These are phyloP conservation scores for Byasa hedistus DNA, from an alignment of 2,888 invertebrate genomes.

Conservation along the genomic window DNA sequence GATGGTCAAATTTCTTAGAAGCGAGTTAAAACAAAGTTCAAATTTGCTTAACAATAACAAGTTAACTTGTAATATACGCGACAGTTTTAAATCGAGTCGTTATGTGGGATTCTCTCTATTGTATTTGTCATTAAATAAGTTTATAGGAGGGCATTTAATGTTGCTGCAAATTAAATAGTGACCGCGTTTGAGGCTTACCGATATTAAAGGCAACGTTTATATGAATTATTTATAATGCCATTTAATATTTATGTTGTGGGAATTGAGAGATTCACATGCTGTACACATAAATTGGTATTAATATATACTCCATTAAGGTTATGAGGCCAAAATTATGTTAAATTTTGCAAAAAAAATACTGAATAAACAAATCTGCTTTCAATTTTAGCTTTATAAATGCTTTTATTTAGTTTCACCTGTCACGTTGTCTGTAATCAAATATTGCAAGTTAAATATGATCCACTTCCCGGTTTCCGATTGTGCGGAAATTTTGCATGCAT, in stretches of 20 bases:
- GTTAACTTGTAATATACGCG: slow-evolving; percentile 27
- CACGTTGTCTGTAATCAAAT: too few relatives aligned
- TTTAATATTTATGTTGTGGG: slow-evolving; percentile 8
- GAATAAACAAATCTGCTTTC: too few relatives aligned
- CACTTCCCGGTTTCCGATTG: too few relatives aligned
- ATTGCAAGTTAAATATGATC: too few relatives aligned
- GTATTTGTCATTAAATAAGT: slow-evolving; percentile 35
- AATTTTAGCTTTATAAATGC: too few relatives aligned
- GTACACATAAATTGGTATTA: background rate
- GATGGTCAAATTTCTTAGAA: too few relatives aligned
- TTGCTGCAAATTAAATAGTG: slow-evolving; percentile 46
- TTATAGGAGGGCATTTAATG: slow-evolving; percentile 33
- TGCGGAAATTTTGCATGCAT: too few relatives aligned
- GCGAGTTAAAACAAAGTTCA: slow-evolving; percentile 29
- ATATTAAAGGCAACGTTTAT: slow-evolving; percentile 37
- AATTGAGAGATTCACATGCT: background rate
- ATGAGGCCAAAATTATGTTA: too few relatives aligned
- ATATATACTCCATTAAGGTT: background rate
- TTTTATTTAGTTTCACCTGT: too few relatives aligned
- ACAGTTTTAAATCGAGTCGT: slow-evolving; percentile 10
- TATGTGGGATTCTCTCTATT: slow-evolving; percentile 18
- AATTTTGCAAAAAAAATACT: too few relatives aligned
- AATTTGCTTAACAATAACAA: slow-evolving; percentile 32
- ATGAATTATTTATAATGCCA: slow-evolving; percentile 54
- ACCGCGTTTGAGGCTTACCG: slow-evolving; percentile 44